Evolutionary conservation across 2,888 invertebrate species (phyloP), one percentile per base, ranked within the genome.

Genomic region (Erannis defoliaria): DNA sequence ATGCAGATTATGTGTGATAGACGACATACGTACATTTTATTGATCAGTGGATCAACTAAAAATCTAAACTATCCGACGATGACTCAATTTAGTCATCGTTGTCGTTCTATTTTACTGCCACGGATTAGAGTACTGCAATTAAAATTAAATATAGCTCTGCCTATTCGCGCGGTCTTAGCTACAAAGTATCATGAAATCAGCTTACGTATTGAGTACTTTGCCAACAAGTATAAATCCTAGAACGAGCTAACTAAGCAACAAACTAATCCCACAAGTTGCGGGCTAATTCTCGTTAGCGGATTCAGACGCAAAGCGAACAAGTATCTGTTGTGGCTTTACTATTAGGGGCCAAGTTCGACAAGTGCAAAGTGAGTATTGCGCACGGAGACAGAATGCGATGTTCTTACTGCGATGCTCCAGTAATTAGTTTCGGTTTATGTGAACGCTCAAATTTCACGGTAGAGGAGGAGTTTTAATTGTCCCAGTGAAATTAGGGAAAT

Each of bases 231-330:
- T 37, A 38, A 35, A 21, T 21, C 21, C 33, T 9, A 38, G 18
- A 37, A 37, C 49, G 49, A 23, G 23, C 53, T 64, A 35, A 35
- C 33, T 5, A 62, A 50, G 50, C 46, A 50, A 64, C 48, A 37
- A 29, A 43, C 37, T 46, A 48, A 48, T 43, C 55, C 37, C 43
- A 16, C 35, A 43, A 33, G 31, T 35, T 46, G 19, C 53, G 53
- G 51, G 18, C 51, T 40, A 40, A 51, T 51, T 51, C 40, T 31
- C 3, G 51, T 29, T 40, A 40, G 40, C 19, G 40, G 40, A 51
- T 51, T 31, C 31, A 51, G 29, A 40, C 51, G 51, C 29, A 51
- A 51, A 42, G 12, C 40, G 23, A 1, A 9, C n/a, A 40, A 40
- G 40, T 51, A 29, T 40, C 18, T 40, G 23, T 26, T 19, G 40